phyloP scores from a whole-genome alignment of 1,140 invertebrate species.

The Protaetia brevitarsis region DNA sequence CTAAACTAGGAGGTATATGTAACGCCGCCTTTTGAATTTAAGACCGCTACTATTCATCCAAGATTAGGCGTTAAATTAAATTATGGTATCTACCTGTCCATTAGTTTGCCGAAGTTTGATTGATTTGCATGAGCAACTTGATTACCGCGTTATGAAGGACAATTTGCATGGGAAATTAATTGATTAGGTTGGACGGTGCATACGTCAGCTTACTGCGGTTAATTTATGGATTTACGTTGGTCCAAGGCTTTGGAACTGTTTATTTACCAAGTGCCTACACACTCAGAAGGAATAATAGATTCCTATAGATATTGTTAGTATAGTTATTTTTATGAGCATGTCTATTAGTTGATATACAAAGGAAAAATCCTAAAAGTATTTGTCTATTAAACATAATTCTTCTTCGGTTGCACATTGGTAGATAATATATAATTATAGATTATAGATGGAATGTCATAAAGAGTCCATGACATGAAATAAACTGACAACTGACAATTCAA shows the following conservation, averaged over 20 bases:
- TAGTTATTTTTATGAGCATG: too few species aligned
- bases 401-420: too few species aligned
- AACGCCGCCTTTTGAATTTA: not conserved
- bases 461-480: too few species aligned
- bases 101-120: not conserved
- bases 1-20: not conserved
- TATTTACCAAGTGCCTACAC: too few species aligned
- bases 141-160: not conserved
- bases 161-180: conserved; percentile 8
- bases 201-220: not conserved
- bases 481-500: too few species aligned
- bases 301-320: not conserved
- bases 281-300: too few species aligned
- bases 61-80: conserved; percentile 5
- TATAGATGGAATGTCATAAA: too few species aligned
- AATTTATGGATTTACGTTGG: not conserved
- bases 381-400: too few species aligned
- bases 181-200: not conserved
- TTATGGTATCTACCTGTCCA: not conserved
- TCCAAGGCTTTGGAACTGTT: too few species aligned
- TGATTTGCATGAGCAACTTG: not conserved
- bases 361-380: too few species aligned
- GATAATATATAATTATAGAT: too few species aligned
- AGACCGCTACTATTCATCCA: not conserved
- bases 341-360: too few species aligned